These are phyloP conservation scores for Labroides dimidiatus DNA, from an alignment of 2,797 vertebrate species.

Conservation along the genomic window DNA sequence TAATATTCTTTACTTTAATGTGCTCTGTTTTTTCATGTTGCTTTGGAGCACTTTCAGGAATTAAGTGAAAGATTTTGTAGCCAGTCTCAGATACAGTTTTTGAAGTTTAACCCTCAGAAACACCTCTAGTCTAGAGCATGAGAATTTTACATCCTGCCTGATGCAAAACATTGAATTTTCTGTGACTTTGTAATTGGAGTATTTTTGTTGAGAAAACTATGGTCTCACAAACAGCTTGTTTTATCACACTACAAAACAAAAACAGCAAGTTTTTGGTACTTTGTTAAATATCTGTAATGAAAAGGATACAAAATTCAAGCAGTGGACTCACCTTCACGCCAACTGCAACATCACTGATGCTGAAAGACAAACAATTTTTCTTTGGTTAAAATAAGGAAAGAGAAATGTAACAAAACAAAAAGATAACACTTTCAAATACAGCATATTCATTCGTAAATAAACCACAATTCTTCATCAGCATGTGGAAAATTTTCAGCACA, in stretches of 20 bases:
- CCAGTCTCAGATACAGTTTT: no score
- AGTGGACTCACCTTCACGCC: constrained; percentile 93
- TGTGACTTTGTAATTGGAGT: no score
- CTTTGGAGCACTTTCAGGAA: constrained; percentile 3
- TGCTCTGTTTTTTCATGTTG: no score
- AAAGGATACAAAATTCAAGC: background rate
- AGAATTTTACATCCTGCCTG: background rate
- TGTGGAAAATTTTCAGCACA: no score
- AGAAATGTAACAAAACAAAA: no score
- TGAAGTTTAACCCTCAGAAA: background rate
- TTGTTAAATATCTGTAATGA: background rate
- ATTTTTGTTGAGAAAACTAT: no score
- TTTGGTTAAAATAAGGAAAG: background rate
- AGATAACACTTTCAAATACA: background rate
- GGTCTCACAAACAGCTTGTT: background rate
- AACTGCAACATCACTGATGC: constrained; percentile 96
- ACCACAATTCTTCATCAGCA: no score
- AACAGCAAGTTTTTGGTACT: background rate
- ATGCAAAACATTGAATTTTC: background rate
- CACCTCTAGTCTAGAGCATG: background rate
- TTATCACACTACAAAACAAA: constrained; percentile 13
- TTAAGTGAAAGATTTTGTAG: no score
- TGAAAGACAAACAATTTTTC: constrained; percentile 74
- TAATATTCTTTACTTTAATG: constrained; percentile 15
- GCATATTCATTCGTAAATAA: background rate